Evolutionary conservation across 2,113 vertebrate genomes (phyloP).

Genomic region (Hucho hucho): DNA sequence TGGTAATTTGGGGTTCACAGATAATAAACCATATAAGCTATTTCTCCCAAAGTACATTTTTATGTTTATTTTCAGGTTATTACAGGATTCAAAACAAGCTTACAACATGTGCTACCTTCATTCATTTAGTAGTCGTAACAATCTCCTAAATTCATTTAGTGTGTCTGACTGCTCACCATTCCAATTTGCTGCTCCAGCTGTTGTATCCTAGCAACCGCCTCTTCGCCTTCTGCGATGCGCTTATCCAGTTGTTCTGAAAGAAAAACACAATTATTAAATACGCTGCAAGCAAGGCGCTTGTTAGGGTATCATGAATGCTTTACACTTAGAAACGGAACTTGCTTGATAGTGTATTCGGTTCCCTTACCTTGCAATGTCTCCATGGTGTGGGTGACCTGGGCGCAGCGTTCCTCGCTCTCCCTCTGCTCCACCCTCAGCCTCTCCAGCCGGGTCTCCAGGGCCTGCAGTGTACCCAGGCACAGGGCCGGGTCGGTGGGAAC

Average conservation of each 20-base stretch:
- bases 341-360: neutral
- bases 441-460: slow-evolving; percentile 39
- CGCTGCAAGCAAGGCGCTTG: neutral
- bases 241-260: slow-evolving; percentile 77
- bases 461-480: slow-evolving; percentile 50
- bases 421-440: slow-evolving; percentile 54
- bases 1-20: too few relatives aligned
- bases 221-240: slow-evolving; percentile 66
- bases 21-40: too few relatives aligned
- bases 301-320: neutral
- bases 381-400: slow-evolving; percentile 48
- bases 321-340: too few relatives aligned
- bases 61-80: neutral
- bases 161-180: slow-evolving; percentile 38
- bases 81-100: neutral
- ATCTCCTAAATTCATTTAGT: neutral
- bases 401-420: slow-evolving; percentile 47
- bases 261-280: slow-evolving; percentile 18
- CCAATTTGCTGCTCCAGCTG: slow-evolving; percentile 67
- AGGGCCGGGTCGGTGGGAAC: slow-evolving; percentile 50
- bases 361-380: slow-evolving; percentile 76
- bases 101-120: neutral
- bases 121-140: neutral
- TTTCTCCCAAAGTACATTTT: neutral
- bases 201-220: slow-evolving; percentile 63